Evolutionary conservation across 2,888 invertebrate genomes (phyloP), one percentile per base, ranked within the genome.

Genomic region (Amphipyra tragopoginis): DNA sequence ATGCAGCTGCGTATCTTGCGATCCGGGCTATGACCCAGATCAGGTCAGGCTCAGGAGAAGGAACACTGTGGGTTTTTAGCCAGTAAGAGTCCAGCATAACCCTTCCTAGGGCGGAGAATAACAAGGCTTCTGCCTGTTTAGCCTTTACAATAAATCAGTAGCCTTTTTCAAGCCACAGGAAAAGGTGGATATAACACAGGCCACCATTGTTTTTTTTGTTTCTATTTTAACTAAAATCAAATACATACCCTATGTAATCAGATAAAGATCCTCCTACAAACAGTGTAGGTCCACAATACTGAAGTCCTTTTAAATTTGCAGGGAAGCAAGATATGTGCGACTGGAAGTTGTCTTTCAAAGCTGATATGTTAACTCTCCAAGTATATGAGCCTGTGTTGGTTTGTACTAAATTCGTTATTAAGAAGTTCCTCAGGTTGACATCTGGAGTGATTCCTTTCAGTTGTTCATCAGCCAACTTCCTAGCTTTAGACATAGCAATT

Each of bases 221-320:
- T n/a, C n/a, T n/a, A n/a, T n/a, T n/a, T n/a, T n/a, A 15, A 2
- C 39, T 39, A n/a, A 39, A 13, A 13, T 39, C 11, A 7, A n/a
- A 44, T 48, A 65, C 77, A 47, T 93, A 97, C 97, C 95, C 95
- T 78, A 99, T 96, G 87, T 97, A 98, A 88, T 97, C 96, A 0
- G 99, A 99, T n/a, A 96, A 93, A 11, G 94, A 96, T 54, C 99
- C 99, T 67, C 97, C 98, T 61, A 99, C 93, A 88, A 99, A 99
- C 6, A 98, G 87, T 0, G 97, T 97, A 2, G 97, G 97, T 3
- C 97, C 97, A 64, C 91, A 86, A 81, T 95, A 97, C 67, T 95
- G 93, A 11, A 93, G 83, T 1, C 93, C 93, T 76, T 84, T 90
- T 77, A 94, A 71, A 70, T 86, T 91, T 5, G 95, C 79, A 0